Evolutionary conservation across 1,140 invertebrate genomes (phyloP), one percentile per base, ranked within the genome.

Genomic region (Battus philenor): DNA sequence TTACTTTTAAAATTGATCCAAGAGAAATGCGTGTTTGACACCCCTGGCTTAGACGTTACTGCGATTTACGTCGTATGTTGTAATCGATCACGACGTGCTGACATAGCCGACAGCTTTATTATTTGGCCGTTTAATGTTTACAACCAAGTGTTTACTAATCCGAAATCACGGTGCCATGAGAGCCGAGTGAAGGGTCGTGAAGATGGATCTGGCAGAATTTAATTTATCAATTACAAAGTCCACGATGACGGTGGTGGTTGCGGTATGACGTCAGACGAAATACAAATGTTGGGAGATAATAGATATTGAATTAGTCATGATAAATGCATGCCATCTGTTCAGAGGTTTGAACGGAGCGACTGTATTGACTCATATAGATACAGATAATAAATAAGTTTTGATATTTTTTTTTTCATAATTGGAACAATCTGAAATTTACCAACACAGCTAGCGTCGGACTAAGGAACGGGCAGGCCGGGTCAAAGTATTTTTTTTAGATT

Each of bases 101-200:
- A 67, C 54, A 68, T 61, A 39, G 46, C 47, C 56, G 76, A 71
- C 72, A 66, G 51, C 52, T 80, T 81, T 74, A 77, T 68, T 76
- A 78, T 76, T 79, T 76, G 63, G 67, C 36, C 50, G 32, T 39
- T n/a, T n/a, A n/a, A n/a, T n/a, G n/a, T n/a, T 47, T 36, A 43
- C 50, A 66, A 56, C 64, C 59, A 58, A 54, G 48, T 47, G 47
- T 59, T 54, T 32, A 50, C 41, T 31, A 20, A 41, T 39, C 41
- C 15, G 17, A 36, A 13, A 11, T 33, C 27, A 20, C 18, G 29
- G 47, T 38, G 36, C 18, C 18, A 20, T 20, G 18, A 20, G 6
- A 20, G 45, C 30, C 32, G 59, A 53, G 22, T 50, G 50, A 34
- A 49, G 36, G 30, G 30, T 22, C 33, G 27, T 43, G 20, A 34